These are phyloP conservation scores for Myodes glareolus DNA, from an alignment of 2,113 vertebrate genomes.

Conservation along the genomic window DNA sequence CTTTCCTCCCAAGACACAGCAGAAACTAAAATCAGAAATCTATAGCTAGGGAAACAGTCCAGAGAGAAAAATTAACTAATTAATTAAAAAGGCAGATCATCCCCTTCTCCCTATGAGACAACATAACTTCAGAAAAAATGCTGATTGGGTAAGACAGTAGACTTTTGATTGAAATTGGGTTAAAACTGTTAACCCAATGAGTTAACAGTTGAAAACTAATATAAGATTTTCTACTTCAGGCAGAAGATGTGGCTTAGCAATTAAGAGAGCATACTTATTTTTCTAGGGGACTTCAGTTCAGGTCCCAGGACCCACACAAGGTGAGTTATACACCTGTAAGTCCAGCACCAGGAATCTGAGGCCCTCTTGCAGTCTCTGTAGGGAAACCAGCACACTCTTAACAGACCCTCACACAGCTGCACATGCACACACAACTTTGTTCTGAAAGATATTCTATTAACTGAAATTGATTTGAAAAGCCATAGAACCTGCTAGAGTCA, in stretches of 20 bases:
- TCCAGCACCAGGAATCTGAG: background rate
- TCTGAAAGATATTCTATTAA: background rate
- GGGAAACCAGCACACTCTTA: background rate
- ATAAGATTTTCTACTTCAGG: background rate
- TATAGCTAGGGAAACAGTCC: background rate
- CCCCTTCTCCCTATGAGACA: background rate
- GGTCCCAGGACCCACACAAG: background rate
- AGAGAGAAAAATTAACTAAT: background rate
- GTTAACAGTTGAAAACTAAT: background rate
- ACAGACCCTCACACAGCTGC: background rate
- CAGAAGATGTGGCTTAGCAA: background rate
- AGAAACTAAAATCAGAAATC: background rate
- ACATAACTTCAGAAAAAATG: background rate
- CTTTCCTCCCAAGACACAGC: background rate
- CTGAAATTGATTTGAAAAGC: constrained; percentile 10
- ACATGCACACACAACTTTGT: background rate
- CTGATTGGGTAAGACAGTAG: background rate
- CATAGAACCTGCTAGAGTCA: background rate
- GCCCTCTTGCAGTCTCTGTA: background rate
- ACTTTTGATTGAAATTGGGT: background rate
- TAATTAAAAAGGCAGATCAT: background rate
- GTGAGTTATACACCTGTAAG: background rate
- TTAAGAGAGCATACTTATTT: background rate
- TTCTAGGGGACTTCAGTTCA: background rate
- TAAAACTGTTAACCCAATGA: background rate